phyloP scores from a whole-genome alignment of 2,888 invertebrate species.

The Lumbricus terrestris region DNA sequence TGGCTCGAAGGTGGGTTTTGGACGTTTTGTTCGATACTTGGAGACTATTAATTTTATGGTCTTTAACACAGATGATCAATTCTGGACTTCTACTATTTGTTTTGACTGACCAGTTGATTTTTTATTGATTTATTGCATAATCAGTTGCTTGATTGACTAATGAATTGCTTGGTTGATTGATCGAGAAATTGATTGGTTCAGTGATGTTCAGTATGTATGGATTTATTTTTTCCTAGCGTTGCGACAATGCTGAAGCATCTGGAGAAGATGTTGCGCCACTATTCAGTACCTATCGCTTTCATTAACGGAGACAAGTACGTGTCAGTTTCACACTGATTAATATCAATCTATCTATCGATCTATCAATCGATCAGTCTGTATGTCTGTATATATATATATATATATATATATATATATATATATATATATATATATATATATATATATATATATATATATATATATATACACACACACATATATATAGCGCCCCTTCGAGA shows the following conservation, averaged over 20 bases:
- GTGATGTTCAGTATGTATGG: neutral
- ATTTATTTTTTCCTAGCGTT: conserved; percentile 47
- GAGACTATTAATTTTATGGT: neutral
- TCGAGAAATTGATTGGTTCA: neutral
- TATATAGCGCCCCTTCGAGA: too few species aligned
- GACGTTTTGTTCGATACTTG: neutral
- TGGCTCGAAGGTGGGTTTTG: neutral
- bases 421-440: too few species aligned
- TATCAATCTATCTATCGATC: too few species aligned
- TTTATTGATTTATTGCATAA: too few species aligned
- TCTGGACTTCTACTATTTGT: too few species aligned
- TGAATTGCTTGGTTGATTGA: neutral
- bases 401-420: too few species aligned
- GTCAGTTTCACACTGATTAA: neutral
- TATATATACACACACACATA: too few species aligned
- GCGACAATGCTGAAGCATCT: conserved; percentile 51
- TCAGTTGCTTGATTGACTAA: too few species aligned
- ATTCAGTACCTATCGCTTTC: conserved; percentile 56
- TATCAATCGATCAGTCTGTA: too few species aligned
- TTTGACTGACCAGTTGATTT: too few species aligned
- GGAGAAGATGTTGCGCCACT: conserved; percentile 51
- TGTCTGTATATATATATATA: too few species aligned
- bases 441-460: too few species aligned
- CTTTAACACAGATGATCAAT: neutral
- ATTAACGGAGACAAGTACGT: conserved; percentile 57